Evolutionary conservation across 2,888 invertebrate species (phyloP), one percentile per base, ranked within the genome.

Genomic region (Macrophya alboannulata): DNA sequence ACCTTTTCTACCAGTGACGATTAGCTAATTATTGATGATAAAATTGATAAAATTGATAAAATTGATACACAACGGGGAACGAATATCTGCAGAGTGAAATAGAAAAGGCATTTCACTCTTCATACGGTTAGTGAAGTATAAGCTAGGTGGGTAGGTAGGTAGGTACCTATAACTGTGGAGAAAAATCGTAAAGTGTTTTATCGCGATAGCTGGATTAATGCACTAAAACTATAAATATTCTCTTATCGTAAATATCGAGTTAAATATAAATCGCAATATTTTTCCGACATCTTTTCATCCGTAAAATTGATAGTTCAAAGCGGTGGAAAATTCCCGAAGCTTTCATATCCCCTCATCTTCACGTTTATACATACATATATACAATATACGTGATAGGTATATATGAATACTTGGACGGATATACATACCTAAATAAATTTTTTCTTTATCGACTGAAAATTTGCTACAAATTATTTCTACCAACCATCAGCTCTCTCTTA

Each of bases 171-270:
- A 9, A 31, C n/a, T 55, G 17, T 55, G 0, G 55, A 0, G 55
- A 55, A n/a, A 55, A 55, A 55, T 55, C n/a, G n/a, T 55, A n/a
- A 55, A 55, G 55, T n/a, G 55, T 37, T 68, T 37, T 68, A 68
- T 17, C 68, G 68, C 68, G 68, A 68, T 68, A 68, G 6, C 15
- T 37, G 37, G 68, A 68, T 68, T 68, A 68, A 37, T 68, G 37
- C 15, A 68, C 31, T 37, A 68, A 31, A 37, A 68, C 15, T 68
- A 68, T 55, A 55, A 55, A 55, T 68, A 68, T 68, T 68, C 25
- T 8, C 68, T 37, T 37, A 68, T 68, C 68, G 68, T 68, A 68
- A 68, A 68, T 37, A 68, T 68, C 68, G 15, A 17, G 25, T 55
- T 55, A 17, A 68, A 68, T 68, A 17, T 37, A 17, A 17, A 68